These are phyloP conservation scores for Cryptocephalus moraei DNA, from an alignment of 2,888 invertebrate species.

Conservation along the genomic window DNA sequence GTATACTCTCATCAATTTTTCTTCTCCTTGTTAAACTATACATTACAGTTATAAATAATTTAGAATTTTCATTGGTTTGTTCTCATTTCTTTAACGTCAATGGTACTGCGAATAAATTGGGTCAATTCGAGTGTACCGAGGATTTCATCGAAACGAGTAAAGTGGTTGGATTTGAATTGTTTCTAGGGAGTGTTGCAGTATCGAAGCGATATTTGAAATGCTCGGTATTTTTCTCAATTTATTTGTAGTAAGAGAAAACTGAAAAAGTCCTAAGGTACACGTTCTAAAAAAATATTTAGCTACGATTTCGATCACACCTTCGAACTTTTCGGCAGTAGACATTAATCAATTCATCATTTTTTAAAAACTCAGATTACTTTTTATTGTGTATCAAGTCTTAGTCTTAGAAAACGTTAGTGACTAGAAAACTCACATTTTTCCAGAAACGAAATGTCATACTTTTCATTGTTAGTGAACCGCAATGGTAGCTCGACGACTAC, in stretches of 20 bases:
- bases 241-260: too few species aligned
- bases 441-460: constrained; percentile 16
- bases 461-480: constrained; percentile 33
- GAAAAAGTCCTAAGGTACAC: too few species aligned
- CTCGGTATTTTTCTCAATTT: too few species aligned
- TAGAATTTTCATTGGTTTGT: constrained; percentile 5
- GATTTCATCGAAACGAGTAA: too few species aligned
- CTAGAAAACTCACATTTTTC: constrained; percentile 23
- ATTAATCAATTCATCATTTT: constrained; percentile 11
- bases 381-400: constrained; percentile 12
- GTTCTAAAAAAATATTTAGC: not conserved
- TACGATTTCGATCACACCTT: constrained; percentile 22
- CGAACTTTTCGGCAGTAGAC: constrained; percentile 20
- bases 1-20: too few species aligned
- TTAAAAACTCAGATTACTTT: constrained; percentile 15
- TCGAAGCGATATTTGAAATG: too few species aligned
- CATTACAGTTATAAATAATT: constrained; percentile 3
- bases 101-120: too few species aligned
- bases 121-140: too few species aligned
- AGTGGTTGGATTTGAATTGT: too few species aligned
- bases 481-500: constrained; percentile 18
- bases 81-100: too few species aligned
- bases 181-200: too few species aligned
- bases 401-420: constrained; percentile 17
- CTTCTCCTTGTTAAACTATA: too few species aligned